Evolutionary conservation across 2,797 vertebrate species (phyloP).

Genomic region (Smutsia temminckii): DNA sequence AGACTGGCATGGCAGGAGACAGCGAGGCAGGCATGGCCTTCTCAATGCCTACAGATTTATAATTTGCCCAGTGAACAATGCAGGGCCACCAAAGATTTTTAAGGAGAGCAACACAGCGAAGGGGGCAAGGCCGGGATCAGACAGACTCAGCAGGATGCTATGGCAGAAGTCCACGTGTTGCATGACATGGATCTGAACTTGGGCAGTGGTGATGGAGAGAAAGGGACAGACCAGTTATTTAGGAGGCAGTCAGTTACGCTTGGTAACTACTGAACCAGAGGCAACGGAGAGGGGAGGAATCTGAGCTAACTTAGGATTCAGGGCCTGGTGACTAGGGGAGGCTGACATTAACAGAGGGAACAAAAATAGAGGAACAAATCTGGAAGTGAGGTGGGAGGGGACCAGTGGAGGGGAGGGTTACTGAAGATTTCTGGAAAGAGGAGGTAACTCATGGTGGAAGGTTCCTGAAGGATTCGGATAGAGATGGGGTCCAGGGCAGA

Average conservation of each 20-base stretch:
- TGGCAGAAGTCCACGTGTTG: neutral
- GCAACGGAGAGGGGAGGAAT: neutral
- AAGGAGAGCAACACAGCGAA: neutral
- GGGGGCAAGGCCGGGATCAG: neutral
- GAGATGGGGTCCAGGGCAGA: neutral
- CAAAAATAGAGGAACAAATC: neutral
- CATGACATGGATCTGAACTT: neutral
- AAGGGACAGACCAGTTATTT: neutral
- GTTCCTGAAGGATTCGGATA: neutral
- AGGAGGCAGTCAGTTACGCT: neutral
- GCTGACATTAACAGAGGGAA: neutral
- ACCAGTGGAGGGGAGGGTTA: neutral
- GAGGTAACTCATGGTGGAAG: too few relatives aligned
- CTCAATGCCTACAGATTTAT: neutral
- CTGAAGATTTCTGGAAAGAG: neutral
- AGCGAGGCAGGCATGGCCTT: neutral
- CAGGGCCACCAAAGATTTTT: neutral
- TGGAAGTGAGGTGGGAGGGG: neutral
- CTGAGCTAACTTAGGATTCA: neutral
- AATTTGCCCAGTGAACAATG: neutral
- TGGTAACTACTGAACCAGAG: neutral
- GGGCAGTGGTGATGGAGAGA: neutral
- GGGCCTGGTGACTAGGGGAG: neutral
- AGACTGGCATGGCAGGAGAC: neutral
- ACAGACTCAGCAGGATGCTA: neutral